phyloP scores from a whole-genome alignment of 2,888 invertebrate species.

The Hyposoter didymator region DNA sequence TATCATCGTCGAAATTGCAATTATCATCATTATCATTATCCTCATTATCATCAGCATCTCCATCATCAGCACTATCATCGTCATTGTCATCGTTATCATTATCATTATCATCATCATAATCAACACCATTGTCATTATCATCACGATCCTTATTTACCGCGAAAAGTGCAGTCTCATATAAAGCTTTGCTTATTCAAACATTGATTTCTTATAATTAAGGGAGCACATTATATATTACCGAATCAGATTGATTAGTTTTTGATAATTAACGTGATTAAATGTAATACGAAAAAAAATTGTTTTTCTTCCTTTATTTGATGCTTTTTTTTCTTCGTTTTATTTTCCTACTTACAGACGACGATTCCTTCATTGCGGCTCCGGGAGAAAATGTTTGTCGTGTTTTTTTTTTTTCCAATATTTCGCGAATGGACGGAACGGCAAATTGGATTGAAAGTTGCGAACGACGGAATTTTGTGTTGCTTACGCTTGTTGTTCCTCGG shows the following conservation, averaged over 20 bases:
- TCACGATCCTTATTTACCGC: slow-evolving; percentile 75
- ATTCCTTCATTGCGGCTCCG: background rate
- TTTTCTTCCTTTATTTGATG: background rate
- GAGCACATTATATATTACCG: slow-evolving; percentile 8
- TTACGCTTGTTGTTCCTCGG: background rate
- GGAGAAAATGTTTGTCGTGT: background rate
- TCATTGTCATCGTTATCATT: slow-evolving; percentile 64
- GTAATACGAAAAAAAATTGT: background rate
- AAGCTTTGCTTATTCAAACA: slow-evolving; percentile 19
- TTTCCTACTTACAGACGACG: background rate
- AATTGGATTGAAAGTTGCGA: background rate
- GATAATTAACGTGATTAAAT: slow-evolving; percentile 36
- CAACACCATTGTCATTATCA: slow-evolving; percentile 30
- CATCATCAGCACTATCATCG: slow-evolving; percentile 66
- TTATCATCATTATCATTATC: slow-evolving; percentile 53
- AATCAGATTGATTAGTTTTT: slow-evolving; percentile 18
- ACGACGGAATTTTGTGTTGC: background rate
- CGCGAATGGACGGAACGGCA: background rate
- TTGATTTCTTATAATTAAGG: slow-evolving; percentile 10
- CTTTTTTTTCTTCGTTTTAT: background rate
- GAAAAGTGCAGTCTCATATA: slow-evolving; percentile 53
- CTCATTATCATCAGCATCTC: slow-evolving; percentile 41
- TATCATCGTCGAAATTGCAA: slow-evolving; percentile 22
- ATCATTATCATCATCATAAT: slow-evolving; percentile 66
- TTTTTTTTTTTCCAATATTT: background rate